phyloP scores from a whole-genome alignment of 1,140 invertebrate genomes.

The Atta colombica region DNA sequence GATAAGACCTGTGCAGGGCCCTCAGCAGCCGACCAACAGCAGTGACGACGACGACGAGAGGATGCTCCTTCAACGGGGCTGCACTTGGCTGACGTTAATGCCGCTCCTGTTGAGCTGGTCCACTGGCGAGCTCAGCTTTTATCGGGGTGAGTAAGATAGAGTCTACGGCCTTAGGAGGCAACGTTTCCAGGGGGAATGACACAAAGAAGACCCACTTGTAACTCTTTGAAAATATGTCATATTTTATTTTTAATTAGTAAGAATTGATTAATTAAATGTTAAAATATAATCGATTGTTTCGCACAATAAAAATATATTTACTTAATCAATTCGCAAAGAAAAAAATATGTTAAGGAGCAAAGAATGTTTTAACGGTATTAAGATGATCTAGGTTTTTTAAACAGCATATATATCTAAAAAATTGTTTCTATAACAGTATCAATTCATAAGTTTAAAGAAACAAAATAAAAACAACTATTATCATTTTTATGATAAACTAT shows the following conservation, averaged over 20 bases:
- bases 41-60: slow-evolving; percentile 75
- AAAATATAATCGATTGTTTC: neutral
- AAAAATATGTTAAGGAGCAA: slow-evolving; percentile 33
- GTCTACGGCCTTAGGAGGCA: neutral
- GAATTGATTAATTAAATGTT: neutral
- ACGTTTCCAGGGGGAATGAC: slow-evolving; percentile 54
- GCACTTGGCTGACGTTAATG: slow-evolving; percentile 77
- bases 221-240: neutral
- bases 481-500: neutral
- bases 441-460: neutral
- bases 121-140: slow-evolving; percentile 80
- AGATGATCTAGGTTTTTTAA: neutral
- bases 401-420: neutral
- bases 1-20: slow-evolving; percentile 64
- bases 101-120: slow-evolving; percentile 78
- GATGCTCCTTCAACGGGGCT: slow-evolving; percentile 74
- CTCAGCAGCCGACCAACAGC: slow-evolving; percentile 56
- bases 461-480: neutral
- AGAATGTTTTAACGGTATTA: neutral
- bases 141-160: slow-evolving; percentile 78
- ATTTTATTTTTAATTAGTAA: neutral
- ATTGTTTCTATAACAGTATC: neutral
- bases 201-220: slow-evolving; percentile 42
- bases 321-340: neutral
- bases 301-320: neutral